A percentile compares a stretch with the other conserved stretches of the same genome.
These are phyloP conservation scores for Bathybates hornii DNA, from an alignment of 2,113 vertebrate genomes.

Conservation along the genomic window DNA sequence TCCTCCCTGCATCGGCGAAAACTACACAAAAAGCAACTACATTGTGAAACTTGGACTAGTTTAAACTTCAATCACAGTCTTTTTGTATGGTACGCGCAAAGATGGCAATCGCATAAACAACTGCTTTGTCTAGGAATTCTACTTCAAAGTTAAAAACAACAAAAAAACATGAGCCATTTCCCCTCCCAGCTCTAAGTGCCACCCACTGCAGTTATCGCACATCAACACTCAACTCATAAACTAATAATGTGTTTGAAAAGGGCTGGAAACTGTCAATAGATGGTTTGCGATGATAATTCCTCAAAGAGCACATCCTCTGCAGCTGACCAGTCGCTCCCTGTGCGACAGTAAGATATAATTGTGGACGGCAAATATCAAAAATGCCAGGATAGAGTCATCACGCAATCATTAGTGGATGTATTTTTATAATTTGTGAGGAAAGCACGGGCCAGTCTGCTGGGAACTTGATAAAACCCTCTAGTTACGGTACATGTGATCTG, in stretches of 20 bases:
- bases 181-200: slow-evolving; percentile 22
- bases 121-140: slow-evolving; percentile 12
- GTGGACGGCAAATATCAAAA: background rate
- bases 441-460: background rate
- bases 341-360: background rate
- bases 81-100: background rate
- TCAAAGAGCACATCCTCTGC: background rate
- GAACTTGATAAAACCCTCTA: background rate
- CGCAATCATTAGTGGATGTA: background rate
- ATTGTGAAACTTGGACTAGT: background rate
- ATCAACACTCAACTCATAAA: slow-evolving; percentile 23
- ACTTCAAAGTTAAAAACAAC: background rate
- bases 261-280: background rate
- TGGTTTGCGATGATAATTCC: background rate
- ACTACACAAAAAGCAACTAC: background rate
- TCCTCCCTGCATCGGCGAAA: background rate
- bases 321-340: background rate
- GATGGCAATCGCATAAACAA: slow-evolving; percentile 25
- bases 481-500: background rate
- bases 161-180: background rate
- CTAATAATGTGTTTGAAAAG: slow-evolving; percentile 6
- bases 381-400: background rate
- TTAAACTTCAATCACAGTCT: background rate
- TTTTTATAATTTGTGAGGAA: background rate
- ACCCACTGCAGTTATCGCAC: background rate